A percentile compares a stretch with the other conserved stretches of the same genome.
These are phyloP conservation scores for Perccottus glenii DNA, from an alignment of 2,113 vertebrate genomes.

Conservation along the genomic window DNA sequence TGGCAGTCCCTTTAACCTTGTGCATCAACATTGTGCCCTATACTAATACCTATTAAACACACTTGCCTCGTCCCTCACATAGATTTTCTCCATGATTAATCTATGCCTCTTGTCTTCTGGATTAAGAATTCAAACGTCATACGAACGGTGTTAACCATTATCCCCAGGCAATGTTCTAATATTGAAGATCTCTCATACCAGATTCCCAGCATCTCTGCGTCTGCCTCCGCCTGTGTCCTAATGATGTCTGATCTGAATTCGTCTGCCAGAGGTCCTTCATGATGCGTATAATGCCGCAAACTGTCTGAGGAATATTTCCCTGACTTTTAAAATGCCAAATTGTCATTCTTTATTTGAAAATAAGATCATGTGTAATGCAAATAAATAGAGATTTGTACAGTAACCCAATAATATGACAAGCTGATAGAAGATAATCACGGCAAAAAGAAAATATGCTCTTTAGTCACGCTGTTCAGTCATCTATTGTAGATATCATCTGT, in stretches of 20 bases:
- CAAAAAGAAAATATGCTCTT: constrained; percentile 45
- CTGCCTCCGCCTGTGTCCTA: no score
- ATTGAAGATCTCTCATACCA: no score
- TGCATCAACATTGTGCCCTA: constrained; percentile 40
- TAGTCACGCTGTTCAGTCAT: constrained; percentile 51
- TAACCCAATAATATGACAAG: constrained; percentile 42
- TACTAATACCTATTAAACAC: constrained; percentile 63
- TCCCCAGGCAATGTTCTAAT: constrained; percentile 23
- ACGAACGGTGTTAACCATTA: constrained; percentile 39
- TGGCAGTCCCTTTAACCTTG: constrained; percentile 35
- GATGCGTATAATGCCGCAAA: no score
- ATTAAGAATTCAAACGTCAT: constrained; percentile 64
- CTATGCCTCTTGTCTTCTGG: constrained; percentile 56
- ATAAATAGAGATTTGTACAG: constrained; percentile 29
- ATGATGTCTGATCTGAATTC: no score
- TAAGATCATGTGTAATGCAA: constrained; percentile 26
- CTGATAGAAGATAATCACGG: constrained; percentile 44
- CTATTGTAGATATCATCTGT: constrained; percentile 59
- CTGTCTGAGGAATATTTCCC: no score
- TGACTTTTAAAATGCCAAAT: neutral
- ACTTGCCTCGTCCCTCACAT: constrained; percentile 56
- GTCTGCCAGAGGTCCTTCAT: no score
- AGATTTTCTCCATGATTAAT: constrained; percentile 69
- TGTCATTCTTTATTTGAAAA: constrained; percentile 16
- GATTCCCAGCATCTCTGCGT: no score